Percentiles rank a stretch among this genome's conserved stretches.
phyloP scores from a whole-genome alignment of 2,797 vertebrate genomes.

The Syndactyla subalaris region DNA sequence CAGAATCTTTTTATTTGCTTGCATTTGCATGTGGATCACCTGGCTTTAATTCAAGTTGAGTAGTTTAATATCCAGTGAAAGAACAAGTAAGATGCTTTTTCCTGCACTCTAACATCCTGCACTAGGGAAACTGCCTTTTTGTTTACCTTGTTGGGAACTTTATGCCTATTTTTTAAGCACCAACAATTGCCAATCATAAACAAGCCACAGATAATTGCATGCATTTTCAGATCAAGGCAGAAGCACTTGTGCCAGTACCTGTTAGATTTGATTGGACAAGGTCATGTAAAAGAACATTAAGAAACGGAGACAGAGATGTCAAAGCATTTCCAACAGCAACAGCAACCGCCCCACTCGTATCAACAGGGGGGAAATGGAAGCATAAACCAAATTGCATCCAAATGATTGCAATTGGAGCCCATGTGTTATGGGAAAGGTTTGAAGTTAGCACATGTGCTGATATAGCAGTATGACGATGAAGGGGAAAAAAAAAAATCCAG shows the following conservation, averaged over 20 bases:
- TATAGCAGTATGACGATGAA: constrained; percentile 53
- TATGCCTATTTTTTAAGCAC: constrained; percentile 6
- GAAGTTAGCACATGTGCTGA: constrained; percentile 68
- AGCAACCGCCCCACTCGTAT: neutral
- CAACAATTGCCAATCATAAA: constrained; percentile 6
- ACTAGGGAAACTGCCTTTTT: neutral
- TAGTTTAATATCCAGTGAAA: neutral
- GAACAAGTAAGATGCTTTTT: neutral
- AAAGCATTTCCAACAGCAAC: constrained; percentile 54
- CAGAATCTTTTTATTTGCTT: neutral
- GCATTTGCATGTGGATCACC: neutral
- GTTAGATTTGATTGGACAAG: constrained; percentile 52
- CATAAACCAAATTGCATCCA: constrained; percentile 64
- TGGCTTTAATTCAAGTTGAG: neutral
- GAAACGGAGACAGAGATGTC: constrained; percentile 51
- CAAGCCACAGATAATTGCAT: neutral
- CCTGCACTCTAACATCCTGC: neutral
- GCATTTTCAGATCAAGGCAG: constrained; percentile 6
- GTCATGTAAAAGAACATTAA: constrained; percentile 26
- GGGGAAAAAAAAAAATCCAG: constrained; percentile 15
- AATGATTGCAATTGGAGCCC: constrained; percentile 42
- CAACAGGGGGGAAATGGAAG: constrained; percentile 56
- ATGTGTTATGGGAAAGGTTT: constrained; percentile 58
- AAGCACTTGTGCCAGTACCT: constrained; percentile 6
- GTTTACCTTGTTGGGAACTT: neutral